Conservation (phyloP, 2,113 vertebrate genomes). For the Brachyhypopomus occidentalis region DNA sequence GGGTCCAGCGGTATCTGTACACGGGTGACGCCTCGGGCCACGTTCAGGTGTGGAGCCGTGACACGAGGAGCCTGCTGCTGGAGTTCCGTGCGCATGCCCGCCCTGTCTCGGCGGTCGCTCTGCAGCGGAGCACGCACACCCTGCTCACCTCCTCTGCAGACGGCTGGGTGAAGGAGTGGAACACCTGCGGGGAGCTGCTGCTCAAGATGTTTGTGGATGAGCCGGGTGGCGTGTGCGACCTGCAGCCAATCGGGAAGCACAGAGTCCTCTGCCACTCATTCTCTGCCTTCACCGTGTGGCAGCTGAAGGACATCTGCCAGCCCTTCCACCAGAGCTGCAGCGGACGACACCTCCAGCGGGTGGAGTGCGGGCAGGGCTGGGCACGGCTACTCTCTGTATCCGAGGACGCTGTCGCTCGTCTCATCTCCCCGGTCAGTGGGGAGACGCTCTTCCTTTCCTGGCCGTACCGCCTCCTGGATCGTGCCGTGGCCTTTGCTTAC, state of each 20-base stretch:
- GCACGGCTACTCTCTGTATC: conserved; percentile 62
- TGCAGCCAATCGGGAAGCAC: conserved; percentile 53
- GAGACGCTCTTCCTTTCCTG: conserved; percentile 66
- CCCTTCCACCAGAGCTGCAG: conserved; percentile 60
- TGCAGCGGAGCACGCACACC: conserved; percentile 53
- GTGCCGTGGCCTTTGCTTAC: conserved; percentile 65
- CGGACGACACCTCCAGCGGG: conserved; percentile 52
- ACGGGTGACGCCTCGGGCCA: conserved; percentile 61
- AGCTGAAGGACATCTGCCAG: conserved; percentile 61
- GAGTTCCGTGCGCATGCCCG: conserved; percentile 64
- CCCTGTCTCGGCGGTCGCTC: conserved; percentile 52
- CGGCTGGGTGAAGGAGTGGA: conserved; percentile 70
- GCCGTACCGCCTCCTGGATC: conserved; percentile 64
- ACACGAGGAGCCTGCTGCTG: conserved; percentile 17
- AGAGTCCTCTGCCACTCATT: conserved; percentile 63
- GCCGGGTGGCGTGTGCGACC: conserved; percentile 30
- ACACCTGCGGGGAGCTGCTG: conserved; percentile 57
- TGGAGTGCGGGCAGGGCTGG: conserved; percentile 49
- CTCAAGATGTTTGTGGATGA: conserved; percentile 60
- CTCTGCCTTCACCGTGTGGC: conserved; percentile 57
- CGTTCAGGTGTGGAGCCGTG: conserved; percentile 62
- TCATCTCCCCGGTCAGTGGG: conserved; percentile 65
- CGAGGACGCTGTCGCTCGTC: conserved; percentile 59
- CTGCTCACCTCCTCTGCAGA: conserved; percentile 66
- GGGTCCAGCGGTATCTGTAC: conserved; percentile 57